These are phyloP conservation scores for Acleris sparsana DNA, from an alignment of 2,888 invertebrate genomes.

Conservation along the genomic window DNA sequence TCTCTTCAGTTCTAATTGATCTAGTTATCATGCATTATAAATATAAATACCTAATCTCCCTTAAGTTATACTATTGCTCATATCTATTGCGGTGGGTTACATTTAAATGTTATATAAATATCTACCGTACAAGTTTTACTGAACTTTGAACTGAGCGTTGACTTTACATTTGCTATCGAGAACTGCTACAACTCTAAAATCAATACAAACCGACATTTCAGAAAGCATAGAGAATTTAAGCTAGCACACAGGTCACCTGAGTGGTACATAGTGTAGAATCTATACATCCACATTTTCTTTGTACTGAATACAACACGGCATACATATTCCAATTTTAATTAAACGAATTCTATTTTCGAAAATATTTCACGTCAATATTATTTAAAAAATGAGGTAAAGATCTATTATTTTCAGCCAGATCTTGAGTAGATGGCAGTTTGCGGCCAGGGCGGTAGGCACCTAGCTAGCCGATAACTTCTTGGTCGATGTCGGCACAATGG, in stretches of 20 bases:
- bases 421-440: neutral
- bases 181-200: too few relatives aligned
- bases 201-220: too few relatives aligned
- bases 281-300: constrained; percentile 1
- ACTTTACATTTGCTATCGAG: too few relatives aligned
- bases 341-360: constrained; percentile 22
- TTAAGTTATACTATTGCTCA: constrained; percentile 9
- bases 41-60: constrained; percentile 5
- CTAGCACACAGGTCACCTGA: too few relatives aligned
- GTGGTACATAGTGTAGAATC: too few relatives aligned
- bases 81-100: constrained; percentile 27
- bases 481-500: constrained; percentile 49
- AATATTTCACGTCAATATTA: constrained; percentile 21
- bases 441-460: constrained; percentile 32
- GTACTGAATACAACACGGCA: constrained; percentile 3
- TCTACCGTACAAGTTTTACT: constrained; percentile 16
- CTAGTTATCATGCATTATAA: constrained; percentile 13
- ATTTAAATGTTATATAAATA: constrained; percentile 19
- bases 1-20: constrained; percentile 19
- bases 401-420: constrained; percentile 7
- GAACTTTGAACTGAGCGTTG: too few relatives aligned
- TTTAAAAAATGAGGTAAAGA: constrained; percentile 3
- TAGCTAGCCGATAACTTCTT: constrained; percentile 67
- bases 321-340: constrained; percentile 6
- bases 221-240: too few relatives aligned